These are phyloP conservation scores for Anadara kagoshimensis DNA, from an alignment of 1,140 invertebrate species.

Conservation along the genomic window DNA sequence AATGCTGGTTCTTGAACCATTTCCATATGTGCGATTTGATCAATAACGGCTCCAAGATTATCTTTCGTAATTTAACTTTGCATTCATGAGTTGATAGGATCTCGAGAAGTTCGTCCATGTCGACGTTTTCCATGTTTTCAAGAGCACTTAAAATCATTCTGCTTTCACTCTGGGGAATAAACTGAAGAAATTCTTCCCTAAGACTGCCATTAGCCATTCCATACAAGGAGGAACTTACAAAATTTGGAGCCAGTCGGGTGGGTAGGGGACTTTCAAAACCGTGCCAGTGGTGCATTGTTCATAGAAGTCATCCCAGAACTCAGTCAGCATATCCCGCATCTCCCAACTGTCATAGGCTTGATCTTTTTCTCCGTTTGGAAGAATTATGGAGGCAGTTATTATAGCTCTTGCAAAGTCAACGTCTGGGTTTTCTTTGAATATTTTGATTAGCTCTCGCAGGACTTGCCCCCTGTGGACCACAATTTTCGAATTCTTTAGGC, in stretches of 20 bases:
- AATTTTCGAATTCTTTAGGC: conserved; percentile 15
- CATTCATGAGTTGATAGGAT: conserved; percentile 25
- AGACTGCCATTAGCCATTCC: not conserved
- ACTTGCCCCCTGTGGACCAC: conserved; percentile 23
- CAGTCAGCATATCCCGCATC: conserved; percentile 21
- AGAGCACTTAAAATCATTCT: not conserved
- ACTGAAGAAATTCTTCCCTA: conserved; percentile 20
- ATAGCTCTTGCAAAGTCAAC: conserved; percentile 15
- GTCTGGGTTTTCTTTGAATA: conserved; percentile 26
- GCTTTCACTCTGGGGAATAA: conserved; percentile 10
- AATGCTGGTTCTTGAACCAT: conserved; percentile 13
- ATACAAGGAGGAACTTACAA: not conserved
- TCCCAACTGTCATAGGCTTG: conserved; percentile 21
- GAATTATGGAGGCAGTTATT: conserved; percentile 8
- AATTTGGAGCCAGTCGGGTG: conserved; percentile 11
- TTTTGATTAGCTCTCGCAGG: conserved; percentile 12
- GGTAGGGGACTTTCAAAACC: conserved; percentile 24
- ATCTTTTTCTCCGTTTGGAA: conserved; percentile 32
- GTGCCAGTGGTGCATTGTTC: conserved; percentile 24
- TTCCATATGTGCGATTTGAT: conserved; percentile 20
- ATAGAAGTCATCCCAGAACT: conserved; percentile 37
- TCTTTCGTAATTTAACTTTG: conserved; percentile 11
- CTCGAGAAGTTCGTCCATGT: conserved; percentile 29
- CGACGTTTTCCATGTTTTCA: conserved; percentile 15
- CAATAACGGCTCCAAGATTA: not conserved